These are phyloP conservation scores for Coenonympha arcania DNA, from an alignment of 2,888 invertebrate species.

Conservation along the genomic window DNA sequence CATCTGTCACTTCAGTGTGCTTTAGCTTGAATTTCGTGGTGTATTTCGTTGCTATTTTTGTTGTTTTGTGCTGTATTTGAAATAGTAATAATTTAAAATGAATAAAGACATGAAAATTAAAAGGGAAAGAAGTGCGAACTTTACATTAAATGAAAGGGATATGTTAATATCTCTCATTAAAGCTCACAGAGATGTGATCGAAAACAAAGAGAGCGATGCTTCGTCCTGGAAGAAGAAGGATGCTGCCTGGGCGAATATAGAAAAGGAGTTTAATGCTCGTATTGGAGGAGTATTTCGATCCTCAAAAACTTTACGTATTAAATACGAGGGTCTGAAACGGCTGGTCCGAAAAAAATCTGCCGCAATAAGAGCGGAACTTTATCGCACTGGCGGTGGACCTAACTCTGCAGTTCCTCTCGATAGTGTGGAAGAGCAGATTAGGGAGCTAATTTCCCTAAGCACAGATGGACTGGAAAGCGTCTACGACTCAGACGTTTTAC, in stretches of 20 bases:
- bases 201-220: slow-evolving; percentile 26
- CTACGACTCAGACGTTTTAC: not conserved
- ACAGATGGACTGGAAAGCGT: not conserved
- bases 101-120: too few species aligned
- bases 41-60: too few species aligned
- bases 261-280: slow-evolving; percentile 17
- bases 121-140: not conserved
- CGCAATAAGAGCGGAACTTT: slow-evolving; percentile 4
- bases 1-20: too few species aligned
- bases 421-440: slow-evolving; percentile 1
- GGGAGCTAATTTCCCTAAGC: not conserved
- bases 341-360: slow-evolving; percentile 17
- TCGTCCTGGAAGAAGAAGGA: slow-evolving; percentile 22
- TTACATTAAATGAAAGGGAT: slow-evolving; percentile 3
- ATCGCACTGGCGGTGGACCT: slow-evolving; percentile 5
- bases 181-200: slow-evolving; percentile 12
- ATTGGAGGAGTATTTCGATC: slow-evolving; percentile 1
- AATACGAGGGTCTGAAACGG: slow-evolving; percentile 23
- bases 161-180: slow-evolving; percentile 12
- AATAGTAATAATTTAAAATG: too few species aligned
- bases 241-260: slow-evolving; percentile 21
- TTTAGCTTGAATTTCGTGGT: too few species aligned
- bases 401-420: not conserved
- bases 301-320: slow-evolving; percentile 17
- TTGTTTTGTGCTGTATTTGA: too few species aligned